A percentile compares a stretch with the other conserved stretches of the same genome.
Conservation (phyloP, 2,888 invertebrate species). For the Sesia apiformis region DNA sequence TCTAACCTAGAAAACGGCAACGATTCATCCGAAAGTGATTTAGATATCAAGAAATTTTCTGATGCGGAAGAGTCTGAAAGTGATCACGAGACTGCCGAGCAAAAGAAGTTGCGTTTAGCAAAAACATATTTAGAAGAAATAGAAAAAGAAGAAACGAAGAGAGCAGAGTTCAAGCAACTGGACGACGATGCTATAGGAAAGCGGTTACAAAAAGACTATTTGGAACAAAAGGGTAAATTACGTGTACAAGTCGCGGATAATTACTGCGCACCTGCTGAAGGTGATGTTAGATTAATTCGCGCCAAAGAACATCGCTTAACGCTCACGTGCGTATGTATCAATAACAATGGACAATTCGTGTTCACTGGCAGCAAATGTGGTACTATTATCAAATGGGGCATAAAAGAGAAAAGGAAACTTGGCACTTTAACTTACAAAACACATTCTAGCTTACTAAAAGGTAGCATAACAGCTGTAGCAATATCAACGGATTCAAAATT, state of each 20-base stretch:
- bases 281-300: constrained; percentile 71
- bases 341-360: constrained; percentile 80
- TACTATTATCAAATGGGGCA: constrained; percentile 88
- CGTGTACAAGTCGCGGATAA: constrained; percentile 82
- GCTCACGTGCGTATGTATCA: constrained; percentile 87
- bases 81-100: constrained; percentile 88
- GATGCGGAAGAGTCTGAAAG: constrained; percentile 70
- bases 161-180: constrained; percentile 77
- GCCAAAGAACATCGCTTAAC: constrained; percentile 86
- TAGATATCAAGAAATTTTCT: constrained; percentile 74
- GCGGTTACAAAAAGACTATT: constrained; percentile 86
- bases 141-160: constrained; percentile 83
- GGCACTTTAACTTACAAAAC: constrained; percentile 67
- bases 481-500: constrained; percentile 87
- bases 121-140: constrained; percentile 93
- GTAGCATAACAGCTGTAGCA: constrained; percentile 78
- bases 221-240: constrained; percentile 89
- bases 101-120: constrained; percentile 91
- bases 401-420: constrained; percentile 77
- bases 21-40: constrained; percentile 79
- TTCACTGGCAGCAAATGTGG: constrained; percentile 94
- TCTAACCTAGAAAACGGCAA: constrained; percentile 70
- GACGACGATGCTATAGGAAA: constrained; percentile 80
- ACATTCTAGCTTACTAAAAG: constrained; percentile 50
- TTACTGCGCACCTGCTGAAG: constrained; percentile 36